Evolutionary conservation across 2,113 vertebrate species (phyloP), one percentile per base, ranked within the genome.

Genomic region (Leuciscus idus): DNA sequence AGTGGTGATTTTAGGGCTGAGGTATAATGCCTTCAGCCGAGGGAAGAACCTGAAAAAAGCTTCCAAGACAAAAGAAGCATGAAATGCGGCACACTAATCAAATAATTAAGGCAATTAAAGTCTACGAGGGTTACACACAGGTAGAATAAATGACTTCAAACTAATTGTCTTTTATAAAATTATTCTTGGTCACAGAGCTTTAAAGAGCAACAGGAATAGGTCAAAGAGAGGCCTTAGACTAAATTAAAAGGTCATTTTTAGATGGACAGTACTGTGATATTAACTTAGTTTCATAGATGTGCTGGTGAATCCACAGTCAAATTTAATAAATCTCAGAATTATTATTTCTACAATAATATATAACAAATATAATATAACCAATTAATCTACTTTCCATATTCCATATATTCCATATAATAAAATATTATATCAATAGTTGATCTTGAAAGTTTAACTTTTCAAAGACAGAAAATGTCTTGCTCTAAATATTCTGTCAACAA

Each of bases 81-180:
- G 48, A 82, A 84, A 87, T 83, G 75, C 17, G 6, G 59, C 61
- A 68, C 9, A 82, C 59, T 82, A 87, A 85, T 85, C 78, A 85
- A 87, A 87, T 85, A 83, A 88, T 88, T 62, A 81, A 77, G 83
- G 80, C 80, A 88, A 88, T 88, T 88, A 83, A 83, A 86, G 74
- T 70, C 26, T 23, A 70, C 36, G 28, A 83, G 84, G 77, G 77
- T 68, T 28, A 55, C 55, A 55, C 64, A 68, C 81, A 87, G 81
- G 81, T 66, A 85, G 73, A 88, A 78, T 81, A 83, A 88, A 86
- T 50, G 28, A 55, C 79, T 70, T 75, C 39, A 76, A 74, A 59
- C 64, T 61, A 86, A 43, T 52, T 70, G 75, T 64, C 87, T 85
- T 82, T 46, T 70, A 79, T 74, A 11, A 46, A 75, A 85, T 83